A percentile compares a stretch with the other conserved stretches of the same genome.
Evolutionary conservation across 2,888 invertebrate species (phyloP).

Genomic region (Auanema freiburgensis): DNA sequence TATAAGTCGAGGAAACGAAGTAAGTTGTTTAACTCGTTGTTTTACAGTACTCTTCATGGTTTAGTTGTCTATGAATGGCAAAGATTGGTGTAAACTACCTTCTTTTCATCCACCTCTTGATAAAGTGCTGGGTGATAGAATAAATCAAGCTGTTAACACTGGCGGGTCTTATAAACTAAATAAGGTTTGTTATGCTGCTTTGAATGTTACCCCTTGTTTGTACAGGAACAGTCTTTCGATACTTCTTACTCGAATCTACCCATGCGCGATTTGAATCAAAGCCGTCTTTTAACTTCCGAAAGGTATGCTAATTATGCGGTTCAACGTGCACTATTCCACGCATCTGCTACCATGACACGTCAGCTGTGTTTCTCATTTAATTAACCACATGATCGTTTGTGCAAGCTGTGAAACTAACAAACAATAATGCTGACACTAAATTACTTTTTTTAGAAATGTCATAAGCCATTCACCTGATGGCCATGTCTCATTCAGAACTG

Average conservation of each 20-base stretch:
- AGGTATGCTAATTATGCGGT: too few relatives aligned
- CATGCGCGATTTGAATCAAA: not conserved
- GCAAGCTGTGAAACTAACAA: too few relatives aligned
- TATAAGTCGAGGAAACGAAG: conserved; percentile 35
- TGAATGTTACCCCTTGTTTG: not conserved
- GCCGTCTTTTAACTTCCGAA: too few relatives aligned
- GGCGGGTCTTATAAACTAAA: not conserved
- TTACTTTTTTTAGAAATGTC: too few relatives aligned
- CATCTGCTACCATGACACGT: too few relatives aligned
- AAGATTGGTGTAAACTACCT: conserved; percentile 42
- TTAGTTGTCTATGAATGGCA: conserved; percentile 40
- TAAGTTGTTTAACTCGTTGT: not conserved
- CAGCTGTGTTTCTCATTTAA: too few relatives aligned
- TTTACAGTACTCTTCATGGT: too few relatives aligned
- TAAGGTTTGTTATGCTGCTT: not conserved
- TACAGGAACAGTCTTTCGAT: not conserved
- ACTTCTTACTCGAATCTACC: not conserved
- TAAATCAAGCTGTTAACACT: not conserved
- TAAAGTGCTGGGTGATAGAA: conserved; percentile 20
- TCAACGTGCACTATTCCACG: too few relatives aligned
- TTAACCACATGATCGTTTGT: too few relatives aligned
- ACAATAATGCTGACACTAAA: too few relatives aligned
- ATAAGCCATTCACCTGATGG: too few relatives aligned
- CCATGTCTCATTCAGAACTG: too few relatives aligned
- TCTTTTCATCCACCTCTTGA: conserved; percentile 39